These are phyloP conservation scores for Aleiodes sp. DNA, from an alignment of 1,140 invertebrate genomes.

Conservation along the genomic window DNA sequence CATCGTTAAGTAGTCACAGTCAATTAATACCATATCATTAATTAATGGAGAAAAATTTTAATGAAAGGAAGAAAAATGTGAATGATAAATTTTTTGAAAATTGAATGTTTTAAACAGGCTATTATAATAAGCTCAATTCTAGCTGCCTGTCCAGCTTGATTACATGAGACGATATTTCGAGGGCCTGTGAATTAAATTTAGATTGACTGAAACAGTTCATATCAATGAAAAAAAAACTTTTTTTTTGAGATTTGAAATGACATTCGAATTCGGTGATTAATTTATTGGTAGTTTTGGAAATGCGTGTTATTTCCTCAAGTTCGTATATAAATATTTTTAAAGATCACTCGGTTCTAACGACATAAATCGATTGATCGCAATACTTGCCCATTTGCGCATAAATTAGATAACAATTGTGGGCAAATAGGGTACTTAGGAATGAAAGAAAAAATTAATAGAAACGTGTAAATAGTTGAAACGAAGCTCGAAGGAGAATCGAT, in stretches of 20 bases:
- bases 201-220: neutral
- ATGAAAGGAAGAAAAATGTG: neutral
- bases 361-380: neutral
- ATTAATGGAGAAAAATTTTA: neutral
- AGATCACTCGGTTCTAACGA: slow-evolving; percentile 25
- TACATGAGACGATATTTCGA: neutral
- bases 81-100: neutral
- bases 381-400: neutral
- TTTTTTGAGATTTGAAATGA: neutral
- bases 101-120: neutral
- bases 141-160: neutral
- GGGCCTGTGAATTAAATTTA: neutral
- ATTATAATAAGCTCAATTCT: neutral
- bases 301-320: neutral
- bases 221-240: neutral
- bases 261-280: slow-evolving; percentile 12
- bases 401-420: neutral
- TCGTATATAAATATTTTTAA: slow-evolving; percentile 24
- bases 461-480: slow-evolving; percentile 1
- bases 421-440: neutral
- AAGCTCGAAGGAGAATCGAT: neutral
- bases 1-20: slow-evolving; percentile 13
- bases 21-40: slow-evolving; percentile 32
- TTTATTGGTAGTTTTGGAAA: slow-evolving; percentile 15
- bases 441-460: neutral